Conservation (phyloP, 1,140 invertebrate species). For the Triops cancriformis region DNA sequence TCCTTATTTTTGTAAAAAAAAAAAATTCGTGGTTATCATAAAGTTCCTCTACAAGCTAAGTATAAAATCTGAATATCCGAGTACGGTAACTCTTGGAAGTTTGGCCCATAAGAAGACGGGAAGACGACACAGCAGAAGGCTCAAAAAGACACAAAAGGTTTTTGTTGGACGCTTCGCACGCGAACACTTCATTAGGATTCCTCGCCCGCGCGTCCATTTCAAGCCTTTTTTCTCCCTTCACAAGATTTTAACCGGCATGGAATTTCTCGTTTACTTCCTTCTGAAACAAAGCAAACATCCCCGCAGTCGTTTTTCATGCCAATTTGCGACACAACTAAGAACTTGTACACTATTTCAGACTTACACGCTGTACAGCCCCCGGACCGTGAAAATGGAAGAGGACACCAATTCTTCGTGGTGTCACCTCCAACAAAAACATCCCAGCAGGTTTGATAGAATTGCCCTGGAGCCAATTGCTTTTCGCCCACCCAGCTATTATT, state of each 20-base stretch:
- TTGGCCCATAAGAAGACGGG: neutral
- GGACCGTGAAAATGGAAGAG: neutral
- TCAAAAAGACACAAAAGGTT: neutral
- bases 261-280: neutral
- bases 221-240: neutral
- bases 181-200: slow-evolving; percentile 6
- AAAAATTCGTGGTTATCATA: no score
- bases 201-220: neutral
- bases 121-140: neutral
- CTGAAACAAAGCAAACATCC: neutral
- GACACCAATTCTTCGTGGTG: neutral
- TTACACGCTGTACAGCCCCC: neutral
- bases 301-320: neutral
- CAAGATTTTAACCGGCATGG: neutral
- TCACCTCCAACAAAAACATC: neutral
- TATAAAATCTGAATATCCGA: no score
- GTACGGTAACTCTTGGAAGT: no score
- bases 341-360: neutral
- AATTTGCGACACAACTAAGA: neutral
- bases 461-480: neutral
- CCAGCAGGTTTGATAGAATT: neutral
- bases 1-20: no score
- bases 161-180: neutral
- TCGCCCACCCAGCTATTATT: neutral
- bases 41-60: no score